These are phyloP conservation scores for Fregata magnificens DNA, from an alignment of 2,113 vertebrate species.

Conservation along the genomic window DNA sequence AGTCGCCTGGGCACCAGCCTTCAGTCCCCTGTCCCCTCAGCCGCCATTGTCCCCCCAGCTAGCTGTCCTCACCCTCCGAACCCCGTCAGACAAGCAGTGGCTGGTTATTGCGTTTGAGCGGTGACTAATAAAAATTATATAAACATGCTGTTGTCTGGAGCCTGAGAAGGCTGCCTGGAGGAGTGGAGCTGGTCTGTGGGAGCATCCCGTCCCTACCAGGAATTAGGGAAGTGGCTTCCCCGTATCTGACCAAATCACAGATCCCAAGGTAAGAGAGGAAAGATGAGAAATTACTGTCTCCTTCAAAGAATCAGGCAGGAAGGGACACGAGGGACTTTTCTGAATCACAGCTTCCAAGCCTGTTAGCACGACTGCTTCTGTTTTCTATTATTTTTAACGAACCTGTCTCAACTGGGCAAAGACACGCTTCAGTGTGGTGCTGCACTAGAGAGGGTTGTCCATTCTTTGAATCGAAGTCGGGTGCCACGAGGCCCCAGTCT, in stretches of 20 bases:
- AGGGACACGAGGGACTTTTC: neutral
- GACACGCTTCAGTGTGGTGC: rapidly evolving
- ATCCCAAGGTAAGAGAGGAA: neutral
- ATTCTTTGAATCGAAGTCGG: neutral
- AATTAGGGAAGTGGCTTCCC: neutral
- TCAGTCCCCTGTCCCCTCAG: neutral
- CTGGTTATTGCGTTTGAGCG: neutral
- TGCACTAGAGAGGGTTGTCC: neutral
- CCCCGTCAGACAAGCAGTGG: rapidly evolving
- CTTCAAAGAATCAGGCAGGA: neutral
- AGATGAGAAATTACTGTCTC: neutral
- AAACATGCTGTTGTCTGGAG: neutral
- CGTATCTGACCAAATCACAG: neutral
- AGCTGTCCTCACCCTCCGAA: neutral
- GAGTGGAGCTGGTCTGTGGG: neutral
- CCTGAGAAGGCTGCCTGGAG: neutral
- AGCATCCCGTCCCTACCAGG: neutral
- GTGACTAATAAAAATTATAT: neutral
- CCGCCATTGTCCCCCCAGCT: neutral
- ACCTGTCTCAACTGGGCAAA: neutral
- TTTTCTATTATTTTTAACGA: neutral
- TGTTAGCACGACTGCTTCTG: neutral
- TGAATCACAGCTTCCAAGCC: neutral
- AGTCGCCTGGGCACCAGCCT: neutral
- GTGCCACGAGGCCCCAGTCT: neutral